Evolutionary conservation across 1,140 invertebrate species (phyloP), one percentile per base, ranked within the genome.

Genomic region (Ladona fulva): DNA sequence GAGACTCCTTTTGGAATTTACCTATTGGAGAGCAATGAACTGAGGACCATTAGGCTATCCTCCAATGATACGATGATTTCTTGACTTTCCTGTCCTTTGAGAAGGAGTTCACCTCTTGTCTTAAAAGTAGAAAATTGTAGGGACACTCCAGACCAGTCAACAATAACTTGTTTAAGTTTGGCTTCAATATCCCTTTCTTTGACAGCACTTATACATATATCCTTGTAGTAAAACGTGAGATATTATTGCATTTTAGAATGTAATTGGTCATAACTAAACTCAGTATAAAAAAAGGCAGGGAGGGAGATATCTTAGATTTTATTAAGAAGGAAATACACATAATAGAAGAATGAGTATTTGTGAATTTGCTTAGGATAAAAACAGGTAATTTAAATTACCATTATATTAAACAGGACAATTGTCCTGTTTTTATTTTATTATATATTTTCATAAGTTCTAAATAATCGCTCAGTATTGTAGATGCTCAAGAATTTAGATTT

Each of bases 161-260:
- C 88, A 76, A 93, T 91, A 0, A 96, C 89, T 86, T 93, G 91
- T 81, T 93, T 95, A 44, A 96, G 82, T 86, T 96, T 96, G 0
- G 91, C 92, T 86, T 97, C 95, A 80, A 97, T 96, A 81, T 97
- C 95, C 82, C 93, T 92, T 85, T 97, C 95, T 86, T 95, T 96
- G 0, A 94, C 90, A 8, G 95, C 94, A 81, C 93, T 92, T n/a
- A 95, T 92, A 83, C 94, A 96, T 83, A 96, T 95, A 83, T 96
- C 94, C 90, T 93, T 76, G 77, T 83, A 81, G 6, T 77, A 25
- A 73, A 29, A 42, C 16, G 66, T 22, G 66, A 22, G 19, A 11
- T 24, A 77, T 74, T 74, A 37, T 37, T 5, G 8, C 1, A 37
- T 37, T 37, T 37, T 8, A 37, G 29, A 37, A 8, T 37, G 1